Conservation (phyloP, 2,888 invertebrate species). For the Idaea dimidiata region DNA sequence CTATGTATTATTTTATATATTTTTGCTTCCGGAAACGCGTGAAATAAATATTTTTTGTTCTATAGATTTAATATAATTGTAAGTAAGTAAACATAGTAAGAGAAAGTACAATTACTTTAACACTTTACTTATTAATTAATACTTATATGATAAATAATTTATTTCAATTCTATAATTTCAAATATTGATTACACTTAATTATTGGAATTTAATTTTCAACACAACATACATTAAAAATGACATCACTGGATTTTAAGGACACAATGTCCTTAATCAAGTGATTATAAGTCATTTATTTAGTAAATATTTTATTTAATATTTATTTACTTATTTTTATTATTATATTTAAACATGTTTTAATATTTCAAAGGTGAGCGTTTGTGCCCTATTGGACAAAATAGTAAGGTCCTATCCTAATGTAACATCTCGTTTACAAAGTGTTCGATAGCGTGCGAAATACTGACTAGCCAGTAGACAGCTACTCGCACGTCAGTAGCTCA, state of each 20-base stretch:
- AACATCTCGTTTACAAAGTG: no score
- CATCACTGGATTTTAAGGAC: neutral
- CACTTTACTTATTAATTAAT: constrained; percentile 10
- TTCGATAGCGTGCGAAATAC: no score
- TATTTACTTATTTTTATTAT: no score
- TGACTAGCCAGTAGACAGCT: no score
- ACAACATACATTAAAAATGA: neutral
- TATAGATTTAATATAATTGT: constrained; percentile 11
- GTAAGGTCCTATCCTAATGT: no score
- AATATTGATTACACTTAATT: no score
- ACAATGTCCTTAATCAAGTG: neutral
- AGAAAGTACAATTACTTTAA: constrained; percentile 22
- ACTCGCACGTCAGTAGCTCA: no score
- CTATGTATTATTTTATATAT: constrained; percentile 33
- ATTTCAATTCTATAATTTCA: no score
- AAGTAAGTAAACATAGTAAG: constrained; percentile 18
- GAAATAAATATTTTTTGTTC: constrained; percentile 18
- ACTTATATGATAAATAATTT: neutral
- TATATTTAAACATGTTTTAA: no score
- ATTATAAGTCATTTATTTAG: neutral
- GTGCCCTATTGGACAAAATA: no score
- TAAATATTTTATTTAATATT: neutral
- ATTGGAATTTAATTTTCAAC: no score
- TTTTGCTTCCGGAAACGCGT: constrained; percentile 54
- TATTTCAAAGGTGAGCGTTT: no score